Conservation (phyloP, 2,113 vertebrate species). For the Hylia prasina region DNA sequence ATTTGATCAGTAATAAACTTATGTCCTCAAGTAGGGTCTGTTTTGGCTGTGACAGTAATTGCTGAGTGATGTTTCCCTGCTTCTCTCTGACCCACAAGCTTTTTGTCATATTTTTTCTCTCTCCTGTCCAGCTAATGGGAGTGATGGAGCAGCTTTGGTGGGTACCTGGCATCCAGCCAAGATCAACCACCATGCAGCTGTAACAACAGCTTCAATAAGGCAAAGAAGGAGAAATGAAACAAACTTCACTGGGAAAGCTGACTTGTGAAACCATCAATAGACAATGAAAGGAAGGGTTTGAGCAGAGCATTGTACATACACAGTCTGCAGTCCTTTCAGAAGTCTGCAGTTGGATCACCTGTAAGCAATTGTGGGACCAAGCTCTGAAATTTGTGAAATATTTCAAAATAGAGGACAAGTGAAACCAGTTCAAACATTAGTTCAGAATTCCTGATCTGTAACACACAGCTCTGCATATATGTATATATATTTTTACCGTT, state of each 20-base stretch:
- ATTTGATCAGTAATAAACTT: neutral
- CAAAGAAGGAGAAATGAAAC: neutral
- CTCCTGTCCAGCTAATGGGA: neutral
- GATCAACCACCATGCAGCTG: neutral
- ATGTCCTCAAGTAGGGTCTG: neutral
- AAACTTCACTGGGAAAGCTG: neutral
- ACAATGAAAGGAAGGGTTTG: neutral
- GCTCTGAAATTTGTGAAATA: neutral
- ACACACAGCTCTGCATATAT: neutral
- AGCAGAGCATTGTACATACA: neutral
- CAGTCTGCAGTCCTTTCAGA: neutral
- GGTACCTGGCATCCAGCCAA: neutral
- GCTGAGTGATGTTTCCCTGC: neutral
- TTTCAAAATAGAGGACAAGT: neutral
- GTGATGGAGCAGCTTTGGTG: neutral
- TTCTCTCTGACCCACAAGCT: neutral
- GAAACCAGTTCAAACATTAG: neutral
- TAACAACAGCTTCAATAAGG: neutral
- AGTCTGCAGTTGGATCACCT: neutral
- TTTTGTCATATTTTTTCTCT: neutral
- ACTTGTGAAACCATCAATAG: neutral
- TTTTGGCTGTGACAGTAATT: neutral
- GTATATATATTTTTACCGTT: neutral
- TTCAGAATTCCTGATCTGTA: neutral
- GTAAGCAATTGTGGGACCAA: neutral